Base-by-base conservation (phyloP, 2,113 vertebrate genomes). In the Phrynocephalus versicolor region DNA sequence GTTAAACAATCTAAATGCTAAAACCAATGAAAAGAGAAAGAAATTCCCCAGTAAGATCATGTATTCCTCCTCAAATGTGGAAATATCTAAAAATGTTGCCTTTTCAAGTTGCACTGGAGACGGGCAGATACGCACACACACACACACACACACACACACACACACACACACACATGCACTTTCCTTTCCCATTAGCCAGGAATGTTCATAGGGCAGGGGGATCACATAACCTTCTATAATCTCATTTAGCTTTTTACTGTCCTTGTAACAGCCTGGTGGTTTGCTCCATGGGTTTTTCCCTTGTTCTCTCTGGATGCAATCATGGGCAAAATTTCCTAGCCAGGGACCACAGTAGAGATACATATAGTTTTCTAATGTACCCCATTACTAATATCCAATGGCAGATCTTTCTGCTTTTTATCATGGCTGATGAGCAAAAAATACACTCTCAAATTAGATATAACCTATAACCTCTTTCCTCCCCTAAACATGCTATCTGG, bases 31-130 rank as follows among this genome's bases (percentile, higher is more conserved):
- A 51, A 18, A 9, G 51, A 7, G 0, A 88, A 6, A 1, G 77
- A 41, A 74, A 90, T 76, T 82, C 78, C 91, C 85, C 65, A 88
- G 87, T 51, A 81, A 35, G 15, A 35, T 78, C 7, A 77, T 6
- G 0, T 45, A 45, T 1, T 35, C 62, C 41, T n/a, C 62, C 27
- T 60, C 33, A 79, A 78, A 33, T 18, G 51, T 1, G 1, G 39
- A 55, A 21, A 62, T 21, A 62, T 35, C 33, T 55, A 33, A 35
- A 45, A 79, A 70, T 65, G n/a, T 65, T 41, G 79, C 19, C 2
- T 39, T 41, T 23, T 16, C n/a, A 41, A 30, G 27, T 19, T 39
- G 25, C 12, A 41, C 60, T 58, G 19, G 62, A 25, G 27, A 45
- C 72, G 51, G 33, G 25, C 23, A 21, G 21, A 30, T 27, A 1